Percentiles rank a stretch among this genome's conserved stretches.
These are phyloP conservation scores for Scaptodrosophila latifasciaeformis DNA, from an alignment of 2,888 invertebrate genomes.

Conservation along the genomic window DNA sequence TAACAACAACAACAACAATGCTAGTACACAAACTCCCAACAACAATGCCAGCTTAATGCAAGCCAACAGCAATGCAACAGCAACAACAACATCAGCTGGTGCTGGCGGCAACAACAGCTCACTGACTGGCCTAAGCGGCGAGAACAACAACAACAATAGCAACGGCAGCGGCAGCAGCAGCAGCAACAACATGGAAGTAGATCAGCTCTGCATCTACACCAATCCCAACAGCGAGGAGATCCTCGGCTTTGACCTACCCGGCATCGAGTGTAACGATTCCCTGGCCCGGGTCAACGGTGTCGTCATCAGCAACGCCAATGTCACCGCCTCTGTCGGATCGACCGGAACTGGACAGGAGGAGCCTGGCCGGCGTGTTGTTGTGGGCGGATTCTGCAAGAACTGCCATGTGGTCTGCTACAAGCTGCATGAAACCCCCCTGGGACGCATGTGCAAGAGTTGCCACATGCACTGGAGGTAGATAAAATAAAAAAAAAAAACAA, in stretches of 20 bases:
- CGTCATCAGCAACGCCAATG: constrained; percentile 23
- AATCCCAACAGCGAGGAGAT: constrained; percentile 42
- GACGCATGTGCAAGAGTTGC: constrained; percentile 88
- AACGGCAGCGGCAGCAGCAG: background rate
- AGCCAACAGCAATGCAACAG: constrained; percentile 12
- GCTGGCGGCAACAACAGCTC: constrained; percentile 10
- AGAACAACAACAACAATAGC: constrained; percentile 32
- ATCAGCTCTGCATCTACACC: constrained; percentile 40
- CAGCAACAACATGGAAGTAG: constrained; percentile 33
- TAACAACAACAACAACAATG: background rate
- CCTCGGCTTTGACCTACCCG: constrained; percentile 35
- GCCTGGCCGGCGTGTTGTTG: constrained; percentile 35
- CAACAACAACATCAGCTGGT: constrained; percentile 27
- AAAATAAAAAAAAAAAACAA: constrained; percentile 17
- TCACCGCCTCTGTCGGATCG: constrained; percentile 19
- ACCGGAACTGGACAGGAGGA: constrained; percentile 9
- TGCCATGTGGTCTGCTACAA: constrained; percentile 87
- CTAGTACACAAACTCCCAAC: background rate
- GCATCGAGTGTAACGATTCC: constrained; percentile 25
- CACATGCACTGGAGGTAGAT: constrained; percentile 89
- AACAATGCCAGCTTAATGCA: background rate
- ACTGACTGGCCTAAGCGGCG: constrained; percentile 34
- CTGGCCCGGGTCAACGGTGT: constrained; percentile 34
- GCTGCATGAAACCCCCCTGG: constrained; percentile 84
- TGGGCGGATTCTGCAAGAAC: constrained; percentile 73